These are phyloP conservation scores for Fabriciana adippe DNA, from an alignment of 2,888 invertebrate genomes.

Conservation along the genomic window DNA sequence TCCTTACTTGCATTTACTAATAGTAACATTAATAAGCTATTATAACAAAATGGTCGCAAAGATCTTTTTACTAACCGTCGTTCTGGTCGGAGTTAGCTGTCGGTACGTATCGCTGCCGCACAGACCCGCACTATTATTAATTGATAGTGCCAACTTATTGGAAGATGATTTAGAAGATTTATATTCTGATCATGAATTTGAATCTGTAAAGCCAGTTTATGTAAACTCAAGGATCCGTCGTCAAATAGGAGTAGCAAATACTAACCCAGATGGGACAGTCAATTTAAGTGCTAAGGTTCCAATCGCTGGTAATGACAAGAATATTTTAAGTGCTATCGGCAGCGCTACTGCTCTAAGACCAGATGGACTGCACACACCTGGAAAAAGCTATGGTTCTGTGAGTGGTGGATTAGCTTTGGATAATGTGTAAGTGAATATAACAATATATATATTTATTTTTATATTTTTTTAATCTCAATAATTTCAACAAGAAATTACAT, in stretches of 20 bases:
- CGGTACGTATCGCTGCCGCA: constrained; percentile 24
- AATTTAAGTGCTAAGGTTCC: constrained; percentile 44
- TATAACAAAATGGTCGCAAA: constrained; percentile 33
- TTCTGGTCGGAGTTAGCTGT: constrained; percentile 31
- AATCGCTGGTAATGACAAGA: constrained; percentile 41
- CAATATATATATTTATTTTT: background rate
- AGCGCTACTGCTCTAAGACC: constrained; percentile 37
- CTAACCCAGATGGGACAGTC: constrained; percentile 44
- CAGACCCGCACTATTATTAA: constrained; percentile 22
- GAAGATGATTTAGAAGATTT: constrained; percentile 36
- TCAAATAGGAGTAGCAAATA: constrained; percentile 40
- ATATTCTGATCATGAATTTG: constrained; percentile 34
- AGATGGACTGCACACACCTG: constrained; percentile 31
- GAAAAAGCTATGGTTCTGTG: constrained; percentile 40
- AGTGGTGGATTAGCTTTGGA: constrained; percentile 49
- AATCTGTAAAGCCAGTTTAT: constrained; percentile 35
- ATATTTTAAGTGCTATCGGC: constrained; percentile 44
- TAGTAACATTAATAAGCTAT: background rate
- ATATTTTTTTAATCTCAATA: background rate
- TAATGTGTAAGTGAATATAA: constrained; percentile 46
- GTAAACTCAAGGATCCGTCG: constrained; percentile 40
- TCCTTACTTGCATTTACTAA: constrained; percentile 12
- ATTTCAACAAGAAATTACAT: background rate
- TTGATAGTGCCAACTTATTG: constrained; percentile 21
- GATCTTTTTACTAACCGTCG: constrained; percentile 14